Evolutionary conservation across 2,113 vertebrate genomes (phyloP).

Genomic region (Rhinolophus ferrumequinum): DNA sequence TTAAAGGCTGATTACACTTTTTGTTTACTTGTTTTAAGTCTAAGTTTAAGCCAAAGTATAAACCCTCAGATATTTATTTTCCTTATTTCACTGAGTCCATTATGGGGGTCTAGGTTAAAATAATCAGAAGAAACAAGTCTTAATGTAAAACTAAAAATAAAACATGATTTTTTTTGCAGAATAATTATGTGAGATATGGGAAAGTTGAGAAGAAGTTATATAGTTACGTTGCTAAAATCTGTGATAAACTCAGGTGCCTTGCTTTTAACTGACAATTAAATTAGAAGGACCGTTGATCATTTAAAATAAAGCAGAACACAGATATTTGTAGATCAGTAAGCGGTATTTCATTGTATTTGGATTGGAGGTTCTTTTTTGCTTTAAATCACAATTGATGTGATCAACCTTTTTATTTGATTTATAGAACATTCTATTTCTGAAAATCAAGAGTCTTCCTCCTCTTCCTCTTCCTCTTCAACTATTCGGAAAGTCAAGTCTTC

Average conservation of each 20-base stretch:
- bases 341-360: slow-evolving; percentile 52
- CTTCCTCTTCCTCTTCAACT: slow-evolving; percentile 80
- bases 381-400: slow-evolving; percentile 72
- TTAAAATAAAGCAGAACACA: not conserved
- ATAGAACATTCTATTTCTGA: slow-evolving; percentile 83
- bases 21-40: not conserved
- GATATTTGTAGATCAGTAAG: not conserved
- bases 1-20: slow-evolving; percentile 69
- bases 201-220: not conserved
- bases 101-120: not conserved
- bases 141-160: not conserved
- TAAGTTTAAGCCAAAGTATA: slow-evolving; percentile 21
- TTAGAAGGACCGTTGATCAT: not conserved
- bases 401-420: slow-evolving; percentile 79
- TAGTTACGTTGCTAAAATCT: not conserved
- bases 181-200: not conserved
- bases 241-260: not conserved
- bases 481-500: slow-evolving; percentile 83
- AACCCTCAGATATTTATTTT: slow-evolving; percentile 27
- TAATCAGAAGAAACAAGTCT: not conserved
- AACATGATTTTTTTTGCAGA: not conserved
- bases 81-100: slow-evolving; percentile 1
- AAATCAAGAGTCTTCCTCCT: slow-evolving; percentile 82
- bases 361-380: slow-evolving; percentile 36
- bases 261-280: not conserved